These are phyloP conservation scores for Eulemur coronatus DNA, from an alignment of 2,797 vertebrate species.

Conservation along the genomic window DNA sequence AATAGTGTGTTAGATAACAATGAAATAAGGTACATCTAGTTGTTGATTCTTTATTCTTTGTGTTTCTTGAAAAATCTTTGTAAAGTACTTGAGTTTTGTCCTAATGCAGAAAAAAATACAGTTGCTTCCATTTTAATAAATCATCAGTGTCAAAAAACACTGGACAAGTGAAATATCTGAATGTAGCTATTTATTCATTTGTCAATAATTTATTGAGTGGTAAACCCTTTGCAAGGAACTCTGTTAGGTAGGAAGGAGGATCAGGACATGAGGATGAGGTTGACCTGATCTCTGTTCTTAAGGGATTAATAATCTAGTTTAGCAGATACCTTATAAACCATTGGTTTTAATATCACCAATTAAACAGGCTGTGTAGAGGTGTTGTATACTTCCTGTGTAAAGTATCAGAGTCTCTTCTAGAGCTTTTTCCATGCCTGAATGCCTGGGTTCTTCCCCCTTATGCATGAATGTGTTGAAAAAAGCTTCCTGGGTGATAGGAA, in stretches of 20 bases:
- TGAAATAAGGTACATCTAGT: background rate
- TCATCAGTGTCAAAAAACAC: background rate
- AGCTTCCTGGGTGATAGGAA: background rate
- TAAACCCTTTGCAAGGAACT: background rate
- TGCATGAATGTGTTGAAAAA: background rate
- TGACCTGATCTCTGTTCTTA: background rate
- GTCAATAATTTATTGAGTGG: background rate
- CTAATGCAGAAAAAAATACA: background rate
- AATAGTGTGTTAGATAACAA: background rate
- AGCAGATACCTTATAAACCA: background rate
- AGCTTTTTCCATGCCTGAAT: background rate
- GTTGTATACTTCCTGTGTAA: background rate
- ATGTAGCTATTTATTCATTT: background rate
- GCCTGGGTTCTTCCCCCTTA: background rate
- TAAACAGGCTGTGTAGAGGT: background rate
- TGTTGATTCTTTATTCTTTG: background rate
- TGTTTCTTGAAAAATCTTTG: constrained; percentile 8
- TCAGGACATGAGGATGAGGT: background rate
- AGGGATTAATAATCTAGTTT: background rate
- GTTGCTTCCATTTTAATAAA: background rate
- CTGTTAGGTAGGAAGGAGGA: background rate
- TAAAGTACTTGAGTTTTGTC: constrained; percentile 1
- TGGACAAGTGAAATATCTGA: background rate
- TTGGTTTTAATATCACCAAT: background rate
- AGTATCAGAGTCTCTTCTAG: background rate